Conservation (phyloP, 2,888 invertebrate species). For the Trachelus troglodyta region DNA sequence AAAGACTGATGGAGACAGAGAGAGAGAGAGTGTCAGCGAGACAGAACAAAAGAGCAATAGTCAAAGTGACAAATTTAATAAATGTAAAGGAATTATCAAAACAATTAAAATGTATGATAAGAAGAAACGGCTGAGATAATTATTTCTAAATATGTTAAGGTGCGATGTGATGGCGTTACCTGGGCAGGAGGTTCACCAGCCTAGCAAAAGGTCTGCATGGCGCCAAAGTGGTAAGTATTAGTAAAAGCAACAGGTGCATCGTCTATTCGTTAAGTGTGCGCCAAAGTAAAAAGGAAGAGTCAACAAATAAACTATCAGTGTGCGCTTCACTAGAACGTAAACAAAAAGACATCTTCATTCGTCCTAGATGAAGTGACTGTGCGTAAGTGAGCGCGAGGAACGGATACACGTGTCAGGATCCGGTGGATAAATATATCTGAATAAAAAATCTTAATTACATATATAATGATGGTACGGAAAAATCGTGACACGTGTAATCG, state of each 20-base stretch:
- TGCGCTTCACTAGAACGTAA: background rate
- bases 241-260: constrained; percentile 59
- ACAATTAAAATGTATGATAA: background rate
- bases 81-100: background rate
- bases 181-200: constrained; percentile 93
- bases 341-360: background rate
- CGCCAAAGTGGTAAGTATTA: constrained; percentile 65
- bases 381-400: background rate
- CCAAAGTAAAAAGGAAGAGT: constrained; percentile 23
- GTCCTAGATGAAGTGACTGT: background rate
- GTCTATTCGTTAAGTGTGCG: constrained; percentile 28
- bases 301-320: constrained; percentile 4
- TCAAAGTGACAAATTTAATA: background rate
- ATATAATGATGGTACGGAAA: background rate
- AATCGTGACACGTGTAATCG: background rate
- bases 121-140: constrained; percentile 21
- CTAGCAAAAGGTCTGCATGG: constrained; percentile 85
- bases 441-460: background rate
- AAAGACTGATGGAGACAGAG: constrained; percentile 6
- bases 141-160: constrained; percentile 55
- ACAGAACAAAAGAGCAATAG: constrained; percentile 22
- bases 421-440: background rate
- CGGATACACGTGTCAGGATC: background rate
- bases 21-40: constrained; percentile 12
- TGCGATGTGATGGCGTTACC: constrained; percentile 75